Percentiles rank a stretch among this genome's conserved stretches.
Conservation (phyloP, 2,888 invertebrate species). For the Drosophila subsilvestris region DNA sequence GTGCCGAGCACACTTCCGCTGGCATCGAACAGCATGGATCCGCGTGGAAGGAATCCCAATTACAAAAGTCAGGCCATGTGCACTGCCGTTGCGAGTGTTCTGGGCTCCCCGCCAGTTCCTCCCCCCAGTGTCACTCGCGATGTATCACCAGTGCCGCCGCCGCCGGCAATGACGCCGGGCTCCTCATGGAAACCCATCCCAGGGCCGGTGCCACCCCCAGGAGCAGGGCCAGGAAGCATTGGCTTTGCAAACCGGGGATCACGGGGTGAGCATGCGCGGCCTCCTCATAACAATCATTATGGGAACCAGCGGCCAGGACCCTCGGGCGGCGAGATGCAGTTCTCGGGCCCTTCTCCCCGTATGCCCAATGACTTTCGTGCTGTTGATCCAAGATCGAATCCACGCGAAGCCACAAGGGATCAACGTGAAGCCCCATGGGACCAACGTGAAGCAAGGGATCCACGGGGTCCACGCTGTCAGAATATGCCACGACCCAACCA, state of each 20-base stretch:
- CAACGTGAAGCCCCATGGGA: too few species aligned
- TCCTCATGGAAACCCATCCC: slow-evolving; percentile 6
- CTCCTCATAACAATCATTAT: neutral
- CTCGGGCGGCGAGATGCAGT: neutral
- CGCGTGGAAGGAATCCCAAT: slow-evolving; percentile 28
- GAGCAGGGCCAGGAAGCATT: neutral
- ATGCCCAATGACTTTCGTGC: neutral
- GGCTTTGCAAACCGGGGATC: neutral
- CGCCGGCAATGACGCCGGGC: slow-evolving; percentile 13
- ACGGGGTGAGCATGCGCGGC: neutral
- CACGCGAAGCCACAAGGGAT: neutral
- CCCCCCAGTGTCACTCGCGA: neutral
- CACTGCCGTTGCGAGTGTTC: neutral
- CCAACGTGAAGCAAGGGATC: neutral
- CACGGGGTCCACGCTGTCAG: neutral
- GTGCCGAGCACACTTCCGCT: neutral
- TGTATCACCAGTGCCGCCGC: slow-evolving; percentile 17
- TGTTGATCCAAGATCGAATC: neutral
- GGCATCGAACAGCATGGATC: slow-evolving; percentile 30
- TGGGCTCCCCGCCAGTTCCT: neutral
- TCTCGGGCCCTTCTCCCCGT: neutral
- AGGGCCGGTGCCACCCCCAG: neutral
- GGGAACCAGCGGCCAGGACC: neutral
- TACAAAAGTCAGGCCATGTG: neutral
- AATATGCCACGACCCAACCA: neutral